A percentile compares a stretch with the other conserved stretches of the same genome.
Evolutionary conservation across 2,113 vertebrate species (phyloP).

Genomic region (Nannobrachium achirus): DNA sequence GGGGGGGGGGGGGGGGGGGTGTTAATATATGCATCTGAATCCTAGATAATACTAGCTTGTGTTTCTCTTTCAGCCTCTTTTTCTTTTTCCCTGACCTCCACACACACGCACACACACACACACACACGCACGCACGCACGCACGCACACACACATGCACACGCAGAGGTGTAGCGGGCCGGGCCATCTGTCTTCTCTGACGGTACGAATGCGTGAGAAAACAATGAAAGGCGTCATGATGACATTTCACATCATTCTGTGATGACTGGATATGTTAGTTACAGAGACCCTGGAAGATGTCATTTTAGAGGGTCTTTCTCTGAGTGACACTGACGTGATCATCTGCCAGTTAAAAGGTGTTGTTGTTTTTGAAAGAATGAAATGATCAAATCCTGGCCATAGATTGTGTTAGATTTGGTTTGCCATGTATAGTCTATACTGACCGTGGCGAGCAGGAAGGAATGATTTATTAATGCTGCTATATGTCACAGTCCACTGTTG

Average conservation of each 20-base stretch:
- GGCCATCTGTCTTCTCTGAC: conserved; percentile 75
- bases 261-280: no score
- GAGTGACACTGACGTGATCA: no score
- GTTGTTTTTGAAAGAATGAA: no score
- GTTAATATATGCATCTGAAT: conserved; percentile 18
- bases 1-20: no score
- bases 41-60: conserved; percentile 25
- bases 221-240: conserved; percentile 60
- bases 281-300: no score
- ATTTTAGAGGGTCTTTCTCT: no score
- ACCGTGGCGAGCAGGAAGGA: no score
- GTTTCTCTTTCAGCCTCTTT: conserved; percentile 17
- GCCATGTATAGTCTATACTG: no score
- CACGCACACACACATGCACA: conserved; percentile 14
- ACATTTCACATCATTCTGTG: conserved; percentile 67
- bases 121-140: conserved; percentile 13
- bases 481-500: conserved; percentile 75
- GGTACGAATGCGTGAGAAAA: conserved; percentile 58
- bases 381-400: no score
- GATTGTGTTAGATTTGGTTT: no score
- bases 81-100: conserved; percentile 3
- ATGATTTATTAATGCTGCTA: conserved; percentile 74
- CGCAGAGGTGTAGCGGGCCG: conserved; percentile 57
- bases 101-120: conserved; percentile 26
- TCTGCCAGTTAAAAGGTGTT: no score